Base-by-base conservation (phyloP, 2,113 vertebrate species). In the Pteropus alecto region DNA sequence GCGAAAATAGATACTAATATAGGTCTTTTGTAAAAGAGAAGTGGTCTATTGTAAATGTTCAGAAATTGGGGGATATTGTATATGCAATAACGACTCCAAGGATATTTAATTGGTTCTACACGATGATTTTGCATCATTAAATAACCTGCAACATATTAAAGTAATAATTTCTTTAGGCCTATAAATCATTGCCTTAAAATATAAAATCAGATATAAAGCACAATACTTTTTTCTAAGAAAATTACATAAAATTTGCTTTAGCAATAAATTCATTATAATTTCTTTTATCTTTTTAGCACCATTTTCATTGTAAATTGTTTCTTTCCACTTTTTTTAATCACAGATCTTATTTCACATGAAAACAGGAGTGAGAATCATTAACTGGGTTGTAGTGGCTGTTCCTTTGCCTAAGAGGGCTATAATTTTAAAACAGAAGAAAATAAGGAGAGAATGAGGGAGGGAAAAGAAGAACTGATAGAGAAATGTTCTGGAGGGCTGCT, bases 91-190 rank as follows among this genome's bases (percentile, higher is more conserved):
- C 24, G 5, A 43, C 6, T 4, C 6, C 6, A 43, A 28, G 14
- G 38, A 63, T n/a, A 4, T 22, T 63, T 78, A 12, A 43, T 21
- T 95, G 38, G 7, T 65, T 70, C 1, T 85, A 61, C 58, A 33
- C 24, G 77, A 81, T 71, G 15, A 38, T 24, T 78, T 78, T 54
- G 18, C 12, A 81, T 38, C 30, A 56, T 81, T 88, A 70, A 78
- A 83, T 90, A 96, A 90, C 51, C 67, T 84, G 19, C 6, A 84
- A 63, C 6, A 43, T 70, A 94, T 63, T 74, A 79, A 95, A 89
- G 86, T 82, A 48, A 84, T 58, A 58, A 28, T 73, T 61, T 83
- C 18, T 56, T 83, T 82, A 83, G 54, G 14, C 6, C 82, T 33
- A 46, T 30, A 61, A 60, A 43, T 65, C 26, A 68, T 33, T 61